phyloP scores from a whole-genome alignment of 2,888 invertebrate genomes.

The Mycalesis mineus region DNA sequence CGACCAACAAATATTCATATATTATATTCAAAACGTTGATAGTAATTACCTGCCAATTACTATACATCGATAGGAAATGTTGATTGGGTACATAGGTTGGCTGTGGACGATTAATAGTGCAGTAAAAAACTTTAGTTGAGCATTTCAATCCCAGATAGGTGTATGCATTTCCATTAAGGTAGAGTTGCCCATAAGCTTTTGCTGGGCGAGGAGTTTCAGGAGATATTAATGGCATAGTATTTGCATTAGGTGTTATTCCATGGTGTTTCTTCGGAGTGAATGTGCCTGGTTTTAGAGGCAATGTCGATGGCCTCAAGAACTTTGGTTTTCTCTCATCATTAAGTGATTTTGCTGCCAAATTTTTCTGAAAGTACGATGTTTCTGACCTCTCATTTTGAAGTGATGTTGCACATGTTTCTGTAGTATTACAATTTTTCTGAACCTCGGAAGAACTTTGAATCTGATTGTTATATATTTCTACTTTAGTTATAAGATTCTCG shows the following conservation, averaged over 20 bases:
- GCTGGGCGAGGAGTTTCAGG: slow-evolving; percentile 94
- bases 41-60: slow-evolving; percentile 89
- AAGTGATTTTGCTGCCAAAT: slow-evolving; percentile 43
- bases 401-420: slow-evolving; percentile 44
- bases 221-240: slow-evolving; percentile 90
- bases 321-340: slow-evolving; percentile 77
- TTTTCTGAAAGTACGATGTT: slow-evolving; percentile 72
- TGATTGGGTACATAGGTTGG: slow-evolving; percentile 95
- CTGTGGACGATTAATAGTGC: slow-evolving; percentile 94
- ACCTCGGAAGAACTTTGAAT: slow-evolving; percentile 64
- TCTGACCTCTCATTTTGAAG: slow-evolving; percentile 65
- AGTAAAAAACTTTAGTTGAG: slow-evolving; percentile 93
- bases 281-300: slow-evolving; percentile 90
- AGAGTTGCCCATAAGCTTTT: slow-evolving; percentile 92
- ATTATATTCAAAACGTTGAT: slow-evolving; percentile 20
- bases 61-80: slow-evolving; percentile 96
- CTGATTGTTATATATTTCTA: slow-evolving; percentile 71
- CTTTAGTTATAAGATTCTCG: slow-evolving; percentile 73
- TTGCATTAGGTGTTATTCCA: slow-evolving; percentile 88
- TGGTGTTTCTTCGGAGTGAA: slow-evolving; percentile 89
- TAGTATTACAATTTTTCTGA: slow-evolving; percentile 58
- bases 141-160: slow-evolving; percentile 94
- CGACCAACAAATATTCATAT: slow-evolving; percentile 24
- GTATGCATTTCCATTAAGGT: slow-evolving; percentile 93
- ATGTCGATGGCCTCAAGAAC: slow-evolving; percentile 88